A percentile compares a stretch with the other conserved stretches of the same genome.
These are phyloP conservation scores for Siniperca knerii DNA, from an alignment of 2,113 vertebrate genomes.

Conservation along the genomic window DNA sequence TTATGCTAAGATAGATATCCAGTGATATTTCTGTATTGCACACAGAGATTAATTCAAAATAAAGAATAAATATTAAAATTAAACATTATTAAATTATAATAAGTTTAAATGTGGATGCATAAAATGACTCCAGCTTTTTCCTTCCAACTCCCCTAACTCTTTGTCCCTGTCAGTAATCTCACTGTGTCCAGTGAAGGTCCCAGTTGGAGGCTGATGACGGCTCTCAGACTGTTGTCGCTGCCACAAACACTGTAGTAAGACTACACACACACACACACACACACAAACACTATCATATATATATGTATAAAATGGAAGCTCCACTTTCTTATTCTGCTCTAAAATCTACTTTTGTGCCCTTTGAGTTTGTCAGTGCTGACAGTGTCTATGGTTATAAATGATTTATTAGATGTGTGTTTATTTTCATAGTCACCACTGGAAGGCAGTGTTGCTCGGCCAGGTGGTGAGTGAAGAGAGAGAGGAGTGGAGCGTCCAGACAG, in stretches of 20 bases:
- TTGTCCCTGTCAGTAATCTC: constrained; percentile 84
- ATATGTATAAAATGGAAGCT: background rate
- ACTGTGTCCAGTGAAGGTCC: constrained; percentile 88
- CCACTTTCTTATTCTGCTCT: background rate
- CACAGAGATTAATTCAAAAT: background rate
- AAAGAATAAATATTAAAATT: background rate
- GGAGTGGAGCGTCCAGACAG: constrained; percentile 74
- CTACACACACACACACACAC: background rate
- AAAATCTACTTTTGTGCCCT: background rate
- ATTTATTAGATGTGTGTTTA: constrained; percentile 11
- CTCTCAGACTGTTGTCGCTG: constrained; percentile 88
- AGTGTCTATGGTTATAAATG: background rate
- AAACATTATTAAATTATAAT: background rate
- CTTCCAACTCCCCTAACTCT: background rate
- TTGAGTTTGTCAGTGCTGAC: background rate
- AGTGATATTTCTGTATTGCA: background rate
- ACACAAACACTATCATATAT: background rate
- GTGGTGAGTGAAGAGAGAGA: constrained; percentile 85
- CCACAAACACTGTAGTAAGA: constrained; percentile 88
- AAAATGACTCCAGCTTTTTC: background rate
- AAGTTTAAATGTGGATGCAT: background rate
- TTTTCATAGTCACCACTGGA: constrained; percentile 88
- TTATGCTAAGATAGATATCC: background rate
- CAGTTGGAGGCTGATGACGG: constrained; percentile 92
- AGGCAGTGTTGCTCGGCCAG: constrained; percentile 88